Evolutionary conservation across 2,113 vertebrate genomes (phyloP).

Genomic region (Ceyx margarethae): DNA sequence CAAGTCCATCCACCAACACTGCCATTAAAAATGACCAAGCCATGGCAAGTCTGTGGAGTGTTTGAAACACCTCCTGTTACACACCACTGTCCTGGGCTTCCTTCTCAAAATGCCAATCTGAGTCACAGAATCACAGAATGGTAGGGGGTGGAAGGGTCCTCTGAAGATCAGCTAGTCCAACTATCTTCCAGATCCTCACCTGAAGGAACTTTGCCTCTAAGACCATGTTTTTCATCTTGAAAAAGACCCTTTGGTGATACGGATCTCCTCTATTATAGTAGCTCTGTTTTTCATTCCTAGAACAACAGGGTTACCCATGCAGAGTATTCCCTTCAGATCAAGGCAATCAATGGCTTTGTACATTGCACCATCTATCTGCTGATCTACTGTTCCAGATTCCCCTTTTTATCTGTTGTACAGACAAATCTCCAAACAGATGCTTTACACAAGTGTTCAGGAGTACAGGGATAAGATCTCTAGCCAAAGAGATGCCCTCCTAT

Average conservation of each 20-base stretch:
- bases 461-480: neutral
- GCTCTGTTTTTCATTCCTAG: neutral
- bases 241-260: neutral
- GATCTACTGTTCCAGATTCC: neutral
- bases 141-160: no score
- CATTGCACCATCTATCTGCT: neutral
- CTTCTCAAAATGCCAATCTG: neutral
- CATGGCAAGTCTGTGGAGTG: neutral
- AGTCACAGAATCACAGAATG: no score
- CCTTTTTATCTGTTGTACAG: neutral
- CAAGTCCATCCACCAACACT: neutral
- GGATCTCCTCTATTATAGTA: neutral
- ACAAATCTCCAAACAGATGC: neutral
- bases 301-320: fast-evolving
- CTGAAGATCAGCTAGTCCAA: no score
- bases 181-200: neutral
- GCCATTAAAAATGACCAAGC: neutral
- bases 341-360: neutral
- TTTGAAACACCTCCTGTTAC: neutral
- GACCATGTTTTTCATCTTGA: neutral
- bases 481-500: neutral
- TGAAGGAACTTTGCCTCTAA: neutral
- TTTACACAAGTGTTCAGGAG: neutral
- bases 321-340: neutral
- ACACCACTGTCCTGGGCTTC: neutral